Percentiles rank a stretch among this genome's conserved stretches.
Evolutionary conservation across 2,888 invertebrate species (phyloP).

Genomic region (Agonum fuliginosum): DNA sequence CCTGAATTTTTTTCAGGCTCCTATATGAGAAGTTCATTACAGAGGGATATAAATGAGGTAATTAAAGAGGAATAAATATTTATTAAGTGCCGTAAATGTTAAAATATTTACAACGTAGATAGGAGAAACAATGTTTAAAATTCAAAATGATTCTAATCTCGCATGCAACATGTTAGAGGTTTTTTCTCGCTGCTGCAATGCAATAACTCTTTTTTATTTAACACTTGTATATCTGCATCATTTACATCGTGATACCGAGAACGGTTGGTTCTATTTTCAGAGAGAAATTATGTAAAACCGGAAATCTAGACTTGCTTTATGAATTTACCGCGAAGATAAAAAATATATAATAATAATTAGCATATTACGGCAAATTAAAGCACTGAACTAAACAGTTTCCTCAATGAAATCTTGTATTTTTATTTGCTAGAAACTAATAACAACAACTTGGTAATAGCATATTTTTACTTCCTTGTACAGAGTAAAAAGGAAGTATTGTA

Average conservation of each 20-base stretch:
- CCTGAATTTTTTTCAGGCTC: slow-evolving; percentile 11
- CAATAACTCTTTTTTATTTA: slow-evolving; percentile 22
- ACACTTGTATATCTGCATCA: slow-evolving; percentile 16
- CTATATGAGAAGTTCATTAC: not conserved
- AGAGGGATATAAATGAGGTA: slow-evolving; percentile 9
- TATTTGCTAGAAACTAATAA: no score
- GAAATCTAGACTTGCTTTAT: not conserved
- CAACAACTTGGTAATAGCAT: no score
- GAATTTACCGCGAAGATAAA: no score
- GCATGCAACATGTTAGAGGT: not conserved
- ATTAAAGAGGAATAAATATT: slow-evolving; percentile 46
- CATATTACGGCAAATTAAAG: no score
- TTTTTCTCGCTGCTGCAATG: not conserved
- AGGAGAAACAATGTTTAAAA: slow-evolving; percentile 25
- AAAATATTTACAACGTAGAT: slow-evolving; percentile 20
- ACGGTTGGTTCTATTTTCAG: not conserved
- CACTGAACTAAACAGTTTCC: no score
- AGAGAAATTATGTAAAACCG: no score
- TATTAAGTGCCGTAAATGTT: slow-evolving; percentile 31
- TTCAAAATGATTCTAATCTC: slow-evolving; percentile 8
- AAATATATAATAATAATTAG: no score
- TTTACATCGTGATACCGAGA: no score
- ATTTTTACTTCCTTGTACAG: no score
- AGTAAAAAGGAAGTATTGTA: no score
- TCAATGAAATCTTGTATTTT: no score